Base-by-base conservation (phyloP, 2,888 invertebrate genomes). In the Lysandra bellargus region DNA sequence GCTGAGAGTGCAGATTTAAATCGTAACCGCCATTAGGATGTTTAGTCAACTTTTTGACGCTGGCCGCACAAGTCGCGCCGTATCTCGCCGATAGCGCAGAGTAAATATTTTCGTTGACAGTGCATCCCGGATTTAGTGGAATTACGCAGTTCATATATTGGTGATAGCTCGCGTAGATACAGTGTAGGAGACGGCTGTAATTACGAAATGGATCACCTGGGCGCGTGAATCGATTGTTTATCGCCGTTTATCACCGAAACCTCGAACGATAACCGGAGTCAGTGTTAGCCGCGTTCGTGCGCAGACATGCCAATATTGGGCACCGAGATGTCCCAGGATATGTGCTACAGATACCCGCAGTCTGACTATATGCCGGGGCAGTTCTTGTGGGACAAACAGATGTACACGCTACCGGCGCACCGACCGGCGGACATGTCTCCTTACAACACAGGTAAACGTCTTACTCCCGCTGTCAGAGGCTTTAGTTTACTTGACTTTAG, bases 241-340 rank as follows among this genome's bases (percentile, higher is more conserved):
- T 88, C 86, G 81, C 82, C 30, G 9, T 83, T 80, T 88, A 88
- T 88, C 88, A 82, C 80, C 81, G 81, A 57, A 57, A 57, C 82
- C 82, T 88, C 88, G 83, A 84, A 85, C 84, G 85, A 85, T 86
- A 86, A 86, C 84, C 85, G 84, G 88, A 84, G 85, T 83, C 83
- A 83, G 89, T 86, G 86, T 85, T 83, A 85, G 83, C 83, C 74
- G 78, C 78, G 83, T 85, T 85, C 84, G 85, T 79, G 81, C 83
- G 83, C 83, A 88, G 88, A 94, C 91, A 94, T 94, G 94, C 94
- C 93, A 84, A 92, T 90, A 86, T 88, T 92, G 79, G 91, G 92
- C 33, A 89, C 86, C 90, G 91, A 90, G 80, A 89, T 87, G 82
- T 87, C 92, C 77, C 92, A 92, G 86, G 92, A 93, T 83, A 83